Conservation (phyloP, 2,888 invertebrate species). For the Brachylomia viminalis region DNA sequence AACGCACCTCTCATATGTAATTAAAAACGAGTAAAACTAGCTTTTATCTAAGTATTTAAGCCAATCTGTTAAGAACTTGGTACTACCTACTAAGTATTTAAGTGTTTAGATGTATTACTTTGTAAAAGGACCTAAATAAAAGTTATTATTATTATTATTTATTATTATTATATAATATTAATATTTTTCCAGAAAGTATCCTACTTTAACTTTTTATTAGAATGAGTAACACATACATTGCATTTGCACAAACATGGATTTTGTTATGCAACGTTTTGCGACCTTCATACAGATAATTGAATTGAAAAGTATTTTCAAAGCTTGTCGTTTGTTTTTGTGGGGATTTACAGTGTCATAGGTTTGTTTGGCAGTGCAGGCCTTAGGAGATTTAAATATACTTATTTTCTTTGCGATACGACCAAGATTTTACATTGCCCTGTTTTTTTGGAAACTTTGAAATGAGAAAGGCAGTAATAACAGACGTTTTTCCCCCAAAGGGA, state of each 20-base stretch:
- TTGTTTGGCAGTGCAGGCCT: not conserved
- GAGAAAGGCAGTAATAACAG: no score
- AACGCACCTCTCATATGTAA: no score
- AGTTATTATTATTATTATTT: no score
- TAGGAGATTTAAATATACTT: not conserved
- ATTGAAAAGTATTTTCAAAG: conserved; percentile 39
- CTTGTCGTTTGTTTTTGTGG: conserved; percentile 29
- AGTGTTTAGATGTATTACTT: no score
- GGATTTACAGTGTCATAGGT: not conserved
- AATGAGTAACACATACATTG: conserved; percentile 6
- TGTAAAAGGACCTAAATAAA: no score
- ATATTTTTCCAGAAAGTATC: not conserved
- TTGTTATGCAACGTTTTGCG: conserved; percentile 43
- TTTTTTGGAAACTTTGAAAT: no score
- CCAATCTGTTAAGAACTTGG: no score
- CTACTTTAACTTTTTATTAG: not conserved
- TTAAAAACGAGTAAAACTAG: no score
- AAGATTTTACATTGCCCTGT: not conserved
- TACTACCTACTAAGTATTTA: no score
- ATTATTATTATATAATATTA: no score
- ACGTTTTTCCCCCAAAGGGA: no score
- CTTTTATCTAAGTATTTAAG: no score
- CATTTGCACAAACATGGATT: conserved; percentile 36
- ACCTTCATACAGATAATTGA: conserved; percentile 49
- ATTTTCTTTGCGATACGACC: not conserved